Evolutionary conservation across 2,797 vertebrate species (phyloP), one percentile per base, ranked within the genome.

Genomic region (Aphelocoma californica): DNA sequence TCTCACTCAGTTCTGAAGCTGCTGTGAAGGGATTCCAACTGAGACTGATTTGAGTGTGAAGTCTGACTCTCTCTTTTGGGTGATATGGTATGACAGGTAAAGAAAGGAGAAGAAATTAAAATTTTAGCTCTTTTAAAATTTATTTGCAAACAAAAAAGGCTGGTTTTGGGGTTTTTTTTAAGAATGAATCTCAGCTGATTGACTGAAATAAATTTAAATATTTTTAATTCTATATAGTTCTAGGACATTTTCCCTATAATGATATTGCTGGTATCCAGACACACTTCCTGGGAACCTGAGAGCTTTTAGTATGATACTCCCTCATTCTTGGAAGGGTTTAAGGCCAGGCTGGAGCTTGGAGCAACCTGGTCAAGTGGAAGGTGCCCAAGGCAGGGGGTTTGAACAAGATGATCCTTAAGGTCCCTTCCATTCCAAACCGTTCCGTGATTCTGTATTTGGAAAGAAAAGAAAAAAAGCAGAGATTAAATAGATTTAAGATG

Each of bases 341-440:
- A 45, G 29, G 28, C 23, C 32, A 51, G 44, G 28, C 5, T 57
- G 44, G 36, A 24, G 12, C 8, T 56, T 51, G 71, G 36, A 82
- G 19, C 7, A n/a, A 44, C 11, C 28, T 64, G 28, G 0, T 36
- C 36, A 36, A 21, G 3, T 14, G 8, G n/a, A 64, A 82, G 1
- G 13, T 36, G 31, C 2, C 28, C 36, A 38, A 13, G 36, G 9
- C 62, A 44, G 18, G 7, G 21, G 2, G 1, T 13, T 36, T 19
- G 16, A 44, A n/a, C 3, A 14, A 44, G 24, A 38, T n/a, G 8
- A 10, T 53, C 14, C 26, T 70, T 25, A 45, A 45, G 7, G 44
- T n/a, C 2, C 24, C 19, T 57, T 70, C 24, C 31, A 47, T 18
- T 4, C 6, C 18, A 61, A 69, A 61, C 9, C 12, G 17, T 61